Conservation (phyloP, 2,797 vertebrate species). For the Tapirus indicus region DNA sequence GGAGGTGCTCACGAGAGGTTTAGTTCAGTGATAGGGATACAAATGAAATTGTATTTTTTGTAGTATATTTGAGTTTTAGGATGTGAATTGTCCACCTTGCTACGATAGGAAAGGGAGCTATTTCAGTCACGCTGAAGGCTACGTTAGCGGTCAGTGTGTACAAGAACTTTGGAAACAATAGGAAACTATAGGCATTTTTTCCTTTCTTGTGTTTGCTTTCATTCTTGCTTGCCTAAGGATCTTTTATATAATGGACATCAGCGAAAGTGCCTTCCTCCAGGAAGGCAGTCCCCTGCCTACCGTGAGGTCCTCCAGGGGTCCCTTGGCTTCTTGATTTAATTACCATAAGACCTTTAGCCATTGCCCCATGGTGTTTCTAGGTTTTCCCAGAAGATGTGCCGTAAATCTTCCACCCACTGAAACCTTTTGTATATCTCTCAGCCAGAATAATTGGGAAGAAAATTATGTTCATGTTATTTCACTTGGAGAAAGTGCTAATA, state of each 20-base stretch:
- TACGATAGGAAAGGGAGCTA: not conserved
- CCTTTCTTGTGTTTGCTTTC: slow-evolving; percentile 61
- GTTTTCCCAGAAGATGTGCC: slow-evolving; percentile 59
- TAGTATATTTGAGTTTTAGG: not conserved
- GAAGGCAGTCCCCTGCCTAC: slow-evolving; percentile 29
- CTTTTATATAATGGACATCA: slow-evolving; percentile 54
- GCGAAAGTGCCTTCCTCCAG: slow-evolving; percentile 29
- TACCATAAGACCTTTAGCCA: slow-evolving; percentile 75
- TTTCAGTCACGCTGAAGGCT: slow-evolving; percentile 27
- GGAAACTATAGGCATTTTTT: slow-evolving; percentile 8
- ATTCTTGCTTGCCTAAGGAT: slow-evolving; percentile 75
- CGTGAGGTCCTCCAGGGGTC: slow-evolving; percentile 53
- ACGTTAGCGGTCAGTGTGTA: slow-evolving; percentile 67
- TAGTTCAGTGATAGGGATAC: not conserved
- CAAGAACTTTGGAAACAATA: slow-evolving; percentile 36
- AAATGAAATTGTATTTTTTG: not conserved
- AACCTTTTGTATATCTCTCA: slow-evolving; percentile 64
- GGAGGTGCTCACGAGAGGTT: not conserved
- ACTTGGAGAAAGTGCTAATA: slow-evolving; percentile 78
- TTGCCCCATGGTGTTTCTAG: slow-evolving; percentile 69
- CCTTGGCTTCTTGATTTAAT: slow-evolving; percentile 76
- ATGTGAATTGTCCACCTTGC: not conserved
- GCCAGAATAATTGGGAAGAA: slow-evolving; percentile 79
- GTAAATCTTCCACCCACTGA: slow-evolving; percentile 73
- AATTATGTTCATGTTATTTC: slow-evolving; percentile 84